Evolutionary conservation across 2,113 vertebrate genomes (phyloP), one percentile per base, ranked within the genome.

Genomic region (Bufo gargarizans): DNA sequence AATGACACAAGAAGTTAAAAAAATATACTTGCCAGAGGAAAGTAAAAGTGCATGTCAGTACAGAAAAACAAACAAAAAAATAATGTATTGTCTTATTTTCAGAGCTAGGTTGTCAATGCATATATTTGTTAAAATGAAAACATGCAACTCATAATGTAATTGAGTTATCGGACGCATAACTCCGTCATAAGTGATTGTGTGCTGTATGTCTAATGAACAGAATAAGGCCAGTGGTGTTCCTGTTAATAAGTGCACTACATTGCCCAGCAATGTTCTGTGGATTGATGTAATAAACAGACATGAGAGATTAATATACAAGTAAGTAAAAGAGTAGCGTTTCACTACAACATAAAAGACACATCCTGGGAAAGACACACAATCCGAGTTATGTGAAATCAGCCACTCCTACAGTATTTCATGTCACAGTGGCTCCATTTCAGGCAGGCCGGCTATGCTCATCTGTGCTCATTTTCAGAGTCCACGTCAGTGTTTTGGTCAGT

Each of bases 191-290:
- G 9, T 10, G 43, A 8, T 78, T 20, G 20, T 83, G 20, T 3
- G 50, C 33, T 10, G 14, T n/a, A 69, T 17, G 9, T n/a, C 10
- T 78, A 2, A 33, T 9, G 6, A 71, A 71, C 8, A 14, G 11
- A 55, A n/a, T 8, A 81, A 17, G 47, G 33, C 78, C 16, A 17
- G 13, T 19, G 56, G 55, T 61, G 56, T 63, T 1, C 50, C 6
- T 7, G 10, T 45, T 14, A 61, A 6, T 6, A 61, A 45, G 33
- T 43, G 33, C 33, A 61, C 22, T 22, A 49, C 81, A 82, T 82
- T 67, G 81, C 16, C 59, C 82, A 84, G 61, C 82, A 84, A 84
- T 71, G 49, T 33, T 67, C 82, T 84, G 82, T 20, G 45, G 17
- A 50, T 12, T 47, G 6, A 45, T 11, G 10, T 61, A 19, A 19